phyloP scores from a whole-genome alignment of 1,140 invertebrate genomes.

The Cyphomyrmex costatus region DNA sequence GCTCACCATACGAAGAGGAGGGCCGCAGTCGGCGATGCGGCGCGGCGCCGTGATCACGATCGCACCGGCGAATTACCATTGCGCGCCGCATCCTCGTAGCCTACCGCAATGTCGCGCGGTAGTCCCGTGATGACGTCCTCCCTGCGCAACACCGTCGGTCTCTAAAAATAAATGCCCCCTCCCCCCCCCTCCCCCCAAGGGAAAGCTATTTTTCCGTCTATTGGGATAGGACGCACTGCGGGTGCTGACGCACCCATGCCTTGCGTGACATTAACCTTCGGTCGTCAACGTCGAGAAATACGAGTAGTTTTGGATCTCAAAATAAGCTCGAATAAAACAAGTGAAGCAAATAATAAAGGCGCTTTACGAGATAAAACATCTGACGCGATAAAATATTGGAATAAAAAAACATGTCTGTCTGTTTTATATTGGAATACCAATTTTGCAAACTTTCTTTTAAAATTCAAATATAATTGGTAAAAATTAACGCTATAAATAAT shows the following conservation, averaged over 20 bases:
- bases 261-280: slow-evolving; percentile 74
- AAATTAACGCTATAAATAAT: neutral
- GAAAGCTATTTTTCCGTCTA: slow-evolving; percentile 76
- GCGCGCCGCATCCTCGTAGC: slow-evolving; percentile 79
- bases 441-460: neutral
- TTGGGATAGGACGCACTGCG: slow-evolving; percentile 75
- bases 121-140: slow-evolving; percentile 68
- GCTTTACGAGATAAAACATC: slow-evolving; percentile 15
- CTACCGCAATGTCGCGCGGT: slow-evolving; percentile 84
- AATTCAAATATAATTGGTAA: neutral
- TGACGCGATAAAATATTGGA: slow-evolving; percentile 11
- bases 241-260: slow-evolving; percentile 21
- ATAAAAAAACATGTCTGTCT: neutral
- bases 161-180: slow-evolving; percentile 60
- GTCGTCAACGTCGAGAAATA: slow-evolving; percentile 64
- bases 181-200: neutral
- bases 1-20: slow-evolving; percentile 6
- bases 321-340: slow-evolving; percentile 48
- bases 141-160: slow-evolving; percentile 22
- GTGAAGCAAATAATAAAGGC: slow-evolving; percentile 14
- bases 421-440: neutral
- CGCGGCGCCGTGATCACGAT: slow-evolving; percentile 52
- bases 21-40: slow-evolving; percentile 51
- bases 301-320: slow-evolving; percentile 46
- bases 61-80: slow-evolving; percentile 65